Evolutionary conservation across 1,140 invertebrate species (phyloP).

Genomic region (Cataglyphis hispanica): DNA sequence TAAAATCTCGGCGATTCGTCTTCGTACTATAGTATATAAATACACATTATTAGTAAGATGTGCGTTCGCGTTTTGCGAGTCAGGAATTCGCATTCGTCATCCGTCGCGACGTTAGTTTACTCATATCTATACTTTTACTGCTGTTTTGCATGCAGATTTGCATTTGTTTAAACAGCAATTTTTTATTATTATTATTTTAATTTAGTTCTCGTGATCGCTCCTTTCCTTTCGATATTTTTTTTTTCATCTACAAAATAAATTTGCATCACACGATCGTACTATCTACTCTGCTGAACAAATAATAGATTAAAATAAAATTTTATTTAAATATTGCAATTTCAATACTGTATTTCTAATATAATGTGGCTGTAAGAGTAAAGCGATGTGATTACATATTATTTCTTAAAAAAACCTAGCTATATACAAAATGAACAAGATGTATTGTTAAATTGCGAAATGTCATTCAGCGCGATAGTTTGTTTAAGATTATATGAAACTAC

Average conservation of each 20-base stretch:
- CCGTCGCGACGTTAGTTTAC: conserved; percentile 63
- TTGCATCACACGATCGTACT: conserved; percentile 41
- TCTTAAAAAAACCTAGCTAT: conserved; percentile 61
- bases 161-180: conserved; percentile 67
- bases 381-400: conserved; percentile 65
- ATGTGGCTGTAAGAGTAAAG: conserved; percentile 77
- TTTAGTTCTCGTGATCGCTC: conserved; percentile 62
- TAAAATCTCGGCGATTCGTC: conserved; percentile 62
- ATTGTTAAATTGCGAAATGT: conserved; percentile 68
- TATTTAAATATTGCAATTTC: conserved; percentile 60
- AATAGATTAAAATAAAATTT: conserved; percentile 60
- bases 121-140: conserved; percentile 67
- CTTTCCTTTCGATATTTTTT: conserved; percentile 54
- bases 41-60: conserved; percentile 51
- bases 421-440: conserved; percentile 67
- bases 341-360: conserved; percentile 67
- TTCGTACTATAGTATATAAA: conserved; percentile 62
- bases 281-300: conserved; percentile 27
- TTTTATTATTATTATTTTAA: conserved; percentile 65
- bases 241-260: conserved; percentile 76
- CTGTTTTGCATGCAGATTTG: conserved; percentile 68
- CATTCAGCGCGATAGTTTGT: conserved; percentile 63
- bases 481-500: conserved; percentile 65
- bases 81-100: conserved; percentile 55
- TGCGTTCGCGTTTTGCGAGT: conserved; percentile 67